Base-by-base conservation (phyloP, 2,888 invertebrate species). In the Panopea generosa region DNA sequence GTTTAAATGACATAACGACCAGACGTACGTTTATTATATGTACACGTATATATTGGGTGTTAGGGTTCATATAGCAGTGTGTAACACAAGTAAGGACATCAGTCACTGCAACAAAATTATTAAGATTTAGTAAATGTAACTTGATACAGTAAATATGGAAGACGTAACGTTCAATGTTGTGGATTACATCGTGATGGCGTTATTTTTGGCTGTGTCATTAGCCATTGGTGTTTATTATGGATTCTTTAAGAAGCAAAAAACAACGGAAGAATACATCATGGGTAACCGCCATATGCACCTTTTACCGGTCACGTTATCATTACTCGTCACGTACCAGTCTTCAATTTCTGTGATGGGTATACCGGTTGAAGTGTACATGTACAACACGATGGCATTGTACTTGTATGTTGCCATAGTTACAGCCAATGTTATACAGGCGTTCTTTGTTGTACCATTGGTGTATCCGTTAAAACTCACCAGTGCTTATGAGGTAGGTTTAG, bases 241-340 rank as follows among this genome's bases (percentile, higher is more conserved):
- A 11, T 26, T 62, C 2, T 56, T 53, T 9, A 63, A 57, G 16
- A 73, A 70, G 24, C 60, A 74, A n/a, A 50, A 59, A n/a, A 59
- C 79, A 9, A 67, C 77, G 0, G 78, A 60, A 22, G 75, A 79
- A 7, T 86, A 86, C 57, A 67, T 86, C 2, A 63, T 83, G 14
- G 86, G 84, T 7, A 76, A 77, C 26, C 53, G 84, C 1, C 53
- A 69, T 20, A 77, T 85, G 81, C 59, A 68, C 18, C 6, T 75
- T 4, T 18, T 82, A 7, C 84, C 86, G 0, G 84, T 85, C 24
- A 77, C 84, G 9, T 24, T 86, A 59, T 86, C 86, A 2, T 52
- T 86, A 14, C 77, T 84, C 45, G 84, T 83, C 18, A 85, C 86
- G 11, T 85, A 77, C 70, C 80, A 82, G 65, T 86, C 86, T 0